phyloP scores from a whole-genome alignment of 2,797 vertebrate genomes.

The Cacajao melanocephalus region DNA sequence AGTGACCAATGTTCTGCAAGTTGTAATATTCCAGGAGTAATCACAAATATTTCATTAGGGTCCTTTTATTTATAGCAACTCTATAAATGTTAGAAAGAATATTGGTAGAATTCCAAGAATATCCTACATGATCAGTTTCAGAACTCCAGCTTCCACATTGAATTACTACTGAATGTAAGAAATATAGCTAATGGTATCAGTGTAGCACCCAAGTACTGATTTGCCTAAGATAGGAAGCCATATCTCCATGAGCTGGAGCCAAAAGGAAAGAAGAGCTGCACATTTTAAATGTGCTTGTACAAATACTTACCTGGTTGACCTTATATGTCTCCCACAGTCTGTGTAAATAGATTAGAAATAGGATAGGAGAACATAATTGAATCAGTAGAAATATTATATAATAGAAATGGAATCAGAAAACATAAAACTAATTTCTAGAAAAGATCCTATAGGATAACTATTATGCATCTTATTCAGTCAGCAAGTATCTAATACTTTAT shows the following conservation, averaged over 20 bases:
- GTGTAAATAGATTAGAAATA: conserved; percentile 18
- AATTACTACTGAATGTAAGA: conserved; percentile 51
- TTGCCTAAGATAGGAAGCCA: conserved; percentile 56
- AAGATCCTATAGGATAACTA: not conserved
- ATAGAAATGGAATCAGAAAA: conserved; percentile 14
- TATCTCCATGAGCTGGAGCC: conserved; percentile 50
- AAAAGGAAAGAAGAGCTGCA: conserved; percentile 57
- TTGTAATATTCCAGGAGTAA: conserved; percentile 62
- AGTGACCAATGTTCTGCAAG: conserved; percentile 65
- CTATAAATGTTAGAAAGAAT: conserved; percentile 64
- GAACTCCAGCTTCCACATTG: conserved; percentile 70
- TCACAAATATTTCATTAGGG: conserved; percentile 67
- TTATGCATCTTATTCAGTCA: not conserved
- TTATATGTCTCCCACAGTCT: conserved; percentile 48
- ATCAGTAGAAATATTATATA: not conserved
- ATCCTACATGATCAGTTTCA: conserved; percentile 53
- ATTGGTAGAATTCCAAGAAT: conserved; percentile 72
- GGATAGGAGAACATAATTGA: not conserved
- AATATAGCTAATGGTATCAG: conserved; percentile 49
- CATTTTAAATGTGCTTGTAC: conserved; percentile 53
- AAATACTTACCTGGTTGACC: conserved; percentile 66
- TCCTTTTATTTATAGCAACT: conserved; percentile 64
- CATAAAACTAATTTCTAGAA: not conserved
- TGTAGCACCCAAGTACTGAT: conserved; percentile 62
- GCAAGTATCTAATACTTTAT: conserved; percentile 9